These are phyloP conservation scores for Hylaea fasciaria DNA, from an alignment of 2,888 invertebrate genomes.

Conservation along the genomic window DNA sequence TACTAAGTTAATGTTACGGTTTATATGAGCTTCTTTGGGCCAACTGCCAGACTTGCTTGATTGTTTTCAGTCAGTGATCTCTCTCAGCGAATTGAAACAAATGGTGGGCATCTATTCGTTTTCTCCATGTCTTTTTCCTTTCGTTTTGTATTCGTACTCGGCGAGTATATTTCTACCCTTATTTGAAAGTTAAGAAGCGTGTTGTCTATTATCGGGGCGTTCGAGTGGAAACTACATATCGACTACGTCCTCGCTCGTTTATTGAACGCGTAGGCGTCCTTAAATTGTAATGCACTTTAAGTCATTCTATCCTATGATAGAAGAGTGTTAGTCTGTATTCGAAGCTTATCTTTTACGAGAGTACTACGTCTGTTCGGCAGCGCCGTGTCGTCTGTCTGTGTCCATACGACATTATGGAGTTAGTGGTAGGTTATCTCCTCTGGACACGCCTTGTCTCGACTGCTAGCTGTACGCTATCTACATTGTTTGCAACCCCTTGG, in stretches of 20 bases:
- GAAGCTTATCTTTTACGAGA: too few relatives aligned
- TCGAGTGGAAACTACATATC: constrained; percentile 24
- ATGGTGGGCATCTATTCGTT: constrained; percentile 9
- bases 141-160: constrained; percentile 13
- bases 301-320: constrained; percentile 63
- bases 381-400: constrained; percentile 65
- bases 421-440: constrained; percentile 46
- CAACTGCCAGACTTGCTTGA: constrained; percentile 38
- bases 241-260: constrained; percentile 23
- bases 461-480: constrained; percentile 23
- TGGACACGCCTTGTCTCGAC: constrained; percentile 48
- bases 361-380: constrained; percentile 44
- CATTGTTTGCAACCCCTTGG: constrained; percentile 31
- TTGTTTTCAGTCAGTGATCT: constrained; percentile 38
- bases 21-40: constrained; percentile 39
- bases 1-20: constrained; percentile 39
- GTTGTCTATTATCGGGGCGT: constrained; percentile 13
- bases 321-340: constrained; percentile 62
- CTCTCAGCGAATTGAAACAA: constrained; percentile 29
- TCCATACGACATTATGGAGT: constrained; percentile 49
- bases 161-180: constrained; percentile 14
- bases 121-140: constrained; percentile 15
- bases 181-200: constrained; percentile 22
- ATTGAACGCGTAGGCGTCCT: constrained; percentile 26
- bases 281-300: constrained; percentile 49